phyloP scores from a whole-genome alignment of 2,113 vertebrate species.

The Psephotus haematonotus region DNA sequence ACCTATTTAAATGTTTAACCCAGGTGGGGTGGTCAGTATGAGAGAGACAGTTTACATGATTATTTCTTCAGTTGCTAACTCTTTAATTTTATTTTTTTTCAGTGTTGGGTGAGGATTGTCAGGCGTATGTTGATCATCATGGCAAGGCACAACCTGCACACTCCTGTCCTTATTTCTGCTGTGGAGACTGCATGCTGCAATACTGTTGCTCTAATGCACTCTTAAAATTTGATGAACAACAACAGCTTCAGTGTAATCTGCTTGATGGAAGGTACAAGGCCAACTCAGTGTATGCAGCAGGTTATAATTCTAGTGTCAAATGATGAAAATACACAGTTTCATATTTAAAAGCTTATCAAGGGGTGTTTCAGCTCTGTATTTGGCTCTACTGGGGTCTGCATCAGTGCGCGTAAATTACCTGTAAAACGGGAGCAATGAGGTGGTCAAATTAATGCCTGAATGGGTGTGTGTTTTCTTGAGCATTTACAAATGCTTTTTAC shows the following conservation, averaged over 20 bases:
- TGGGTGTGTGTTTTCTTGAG: neutral
- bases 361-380: neutral
- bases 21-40: neutral
- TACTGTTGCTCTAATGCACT: slow-evolving; percentile 44
- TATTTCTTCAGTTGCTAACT: neutral
- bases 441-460: neutral
- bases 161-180: slow-evolving; percentile 62
- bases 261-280: slow-evolving; percentile 19
- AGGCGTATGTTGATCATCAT: neutral
- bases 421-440: neutral
- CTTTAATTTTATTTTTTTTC: neutral
- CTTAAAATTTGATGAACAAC: neutral
- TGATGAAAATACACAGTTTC: neutral
- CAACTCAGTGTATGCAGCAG: neutral
- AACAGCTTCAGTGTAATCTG: neutral
- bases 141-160: neutral
- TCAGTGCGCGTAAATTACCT: neutral
- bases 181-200: neutral
- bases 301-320: neutral
- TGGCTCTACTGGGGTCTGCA: accelerated
- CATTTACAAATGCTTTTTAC: neutral
- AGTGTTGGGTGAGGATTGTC: slow-evolving; percentile 42
- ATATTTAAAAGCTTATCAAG: neutral
- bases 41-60: neutral
- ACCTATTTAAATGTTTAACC: neutral